Conservation (phyloP, 2,113 vertebrate genomes). For the Prunella fulvescens region DNA sequence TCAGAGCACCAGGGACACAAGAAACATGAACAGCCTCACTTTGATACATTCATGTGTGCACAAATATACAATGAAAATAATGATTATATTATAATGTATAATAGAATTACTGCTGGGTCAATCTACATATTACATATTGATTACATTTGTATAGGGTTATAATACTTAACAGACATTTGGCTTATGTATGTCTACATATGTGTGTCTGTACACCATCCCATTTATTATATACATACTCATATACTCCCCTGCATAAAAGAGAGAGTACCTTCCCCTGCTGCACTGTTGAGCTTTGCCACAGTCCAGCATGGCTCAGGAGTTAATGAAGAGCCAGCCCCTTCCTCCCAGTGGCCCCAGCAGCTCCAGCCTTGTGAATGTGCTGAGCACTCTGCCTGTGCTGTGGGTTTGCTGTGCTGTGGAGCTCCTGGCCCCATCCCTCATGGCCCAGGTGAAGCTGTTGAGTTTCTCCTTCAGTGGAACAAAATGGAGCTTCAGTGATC, state of each 20-base stretch:
- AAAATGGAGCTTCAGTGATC: background rate
- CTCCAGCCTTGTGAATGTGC: background rate
- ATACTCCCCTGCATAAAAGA: background rate
- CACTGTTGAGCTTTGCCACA: background rate
- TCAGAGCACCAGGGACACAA: background rate
- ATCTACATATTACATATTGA: background rate
- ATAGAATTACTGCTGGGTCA: background rate
- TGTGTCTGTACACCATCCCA: background rate
- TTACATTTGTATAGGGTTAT: background rate
- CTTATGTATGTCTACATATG: background rate
- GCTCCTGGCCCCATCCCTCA: background rate
- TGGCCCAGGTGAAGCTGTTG: background rate
- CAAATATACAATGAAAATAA: background rate
- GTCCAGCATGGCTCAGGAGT: background rate
- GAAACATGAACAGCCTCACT: background rate
- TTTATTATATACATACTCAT: background rate
- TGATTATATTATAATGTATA: background rate
- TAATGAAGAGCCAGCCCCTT: background rate
- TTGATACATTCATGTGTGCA: background rate
- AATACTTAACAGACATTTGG: background rate
- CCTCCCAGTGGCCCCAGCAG: background rate
- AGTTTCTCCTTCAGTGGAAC: background rate
- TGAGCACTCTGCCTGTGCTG: background rate
- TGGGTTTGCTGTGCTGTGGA: background rate
- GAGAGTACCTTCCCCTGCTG: background rate